These are phyloP conservation scores for Lagocephalus sceleratus DNA, from an alignment of 2,797 vertebrate genomes.

Conservation along the genomic window DNA sequence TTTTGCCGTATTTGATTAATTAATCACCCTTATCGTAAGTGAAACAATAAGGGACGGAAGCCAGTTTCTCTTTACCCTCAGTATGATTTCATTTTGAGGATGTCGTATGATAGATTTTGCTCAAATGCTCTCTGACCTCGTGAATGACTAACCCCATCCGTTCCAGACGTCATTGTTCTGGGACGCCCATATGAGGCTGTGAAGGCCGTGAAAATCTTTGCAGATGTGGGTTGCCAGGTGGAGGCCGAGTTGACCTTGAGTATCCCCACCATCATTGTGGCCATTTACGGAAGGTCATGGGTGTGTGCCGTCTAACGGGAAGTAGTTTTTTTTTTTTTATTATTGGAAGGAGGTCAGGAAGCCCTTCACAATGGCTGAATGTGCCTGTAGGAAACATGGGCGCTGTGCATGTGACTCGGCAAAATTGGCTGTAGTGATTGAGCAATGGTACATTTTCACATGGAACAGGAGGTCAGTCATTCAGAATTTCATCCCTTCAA, in stretches of 20 bases:
- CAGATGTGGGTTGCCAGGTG: slow-evolving; percentile 37
- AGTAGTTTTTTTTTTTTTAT: slow-evolving; percentile 30
- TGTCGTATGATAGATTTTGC: slow-evolving; percentile 24
- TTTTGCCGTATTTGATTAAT: slow-evolving; percentile 10
- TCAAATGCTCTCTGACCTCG: slow-evolving; percentile 33
- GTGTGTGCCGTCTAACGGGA: slow-evolving; percentile 40
- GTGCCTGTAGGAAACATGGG: slow-evolving; percentile 42
- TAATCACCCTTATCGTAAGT: background rate
- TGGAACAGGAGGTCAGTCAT: slow-evolving; percentile 15
- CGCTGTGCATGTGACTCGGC: slow-evolving; percentile 44
- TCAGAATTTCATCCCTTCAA: slow-evolving; percentile 23
- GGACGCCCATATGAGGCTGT: slow-evolving; percentile 13
- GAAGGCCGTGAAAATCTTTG: slow-evolving; percentile 25
- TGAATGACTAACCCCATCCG: slow-evolving; percentile 29
- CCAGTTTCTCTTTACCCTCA: slow-evolving; percentile 8
- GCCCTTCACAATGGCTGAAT: slow-evolving; percentile 43
- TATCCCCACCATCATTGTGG: slow-evolving; percentile 45
- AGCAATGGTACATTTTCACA: slow-evolving; percentile 31
- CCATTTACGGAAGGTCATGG: slow-evolving; percentile 24
- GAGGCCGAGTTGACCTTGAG: slow-evolving; percentile 29
- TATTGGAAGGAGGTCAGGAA: slow-evolving; percentile 43
- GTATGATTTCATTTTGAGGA: slow-evolving; percentile 18
- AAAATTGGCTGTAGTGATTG: slow-evolving; percentile 22
- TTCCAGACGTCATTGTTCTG: slow-evolving; percentile 19
- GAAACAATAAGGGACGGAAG: slow-evolving; percentile 30